Evolutionary conservation across 2,797 vertebrate species (phyloP), one percentile per base, ranked within the genome.

Genomic region (Sebastes flavidus): DNA sequence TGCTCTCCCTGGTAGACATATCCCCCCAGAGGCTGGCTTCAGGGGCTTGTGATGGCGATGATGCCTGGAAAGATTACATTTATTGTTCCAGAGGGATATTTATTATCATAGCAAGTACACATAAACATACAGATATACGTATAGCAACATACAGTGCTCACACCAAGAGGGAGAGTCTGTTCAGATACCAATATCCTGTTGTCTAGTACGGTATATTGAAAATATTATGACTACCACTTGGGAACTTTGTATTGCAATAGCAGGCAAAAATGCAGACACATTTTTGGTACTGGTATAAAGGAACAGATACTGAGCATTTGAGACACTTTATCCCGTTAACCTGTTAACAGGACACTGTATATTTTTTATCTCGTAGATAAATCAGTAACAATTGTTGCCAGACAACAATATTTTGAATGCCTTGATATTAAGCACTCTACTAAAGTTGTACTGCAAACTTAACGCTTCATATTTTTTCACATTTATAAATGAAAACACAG

Each of bases 141-240:
- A 29, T 8, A 13, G 8, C 4, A 12, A 61, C 59, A 32, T 61
- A 32, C 59, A 52, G 24, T 80, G 29, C 18, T 30, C n/a, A 71
- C 25, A 29, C 13, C 12, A 20, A 34, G 2, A 72, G 22, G 10
- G n/a, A 6, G 32, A 24, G 14, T 62, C 56, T 61, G n/a, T 58
- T 60, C 12, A 46, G 56, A 60, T 12, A 52, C n/a, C 14, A 3
- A n/a, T 70, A 38, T 52, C n/a, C 2, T 63, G 18, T 68, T 67
- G 25, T 60, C 60, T 2, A 6, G 25, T 14, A 2, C 1, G 8
- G 27, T 20, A 2, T 32, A 55, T 3, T 6, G 13, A 46, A 71
- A 71, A 71, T 67, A 24, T 74, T 83, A 76, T 73, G 65, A 77
- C 69, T 55, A 22, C n/a, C 16, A 24, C 13, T 36, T 49, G 27